Base-by-base conservation (phyloP, 2,113 vertebrate genomes). In the Entomyzon cyanotis region DNA sequence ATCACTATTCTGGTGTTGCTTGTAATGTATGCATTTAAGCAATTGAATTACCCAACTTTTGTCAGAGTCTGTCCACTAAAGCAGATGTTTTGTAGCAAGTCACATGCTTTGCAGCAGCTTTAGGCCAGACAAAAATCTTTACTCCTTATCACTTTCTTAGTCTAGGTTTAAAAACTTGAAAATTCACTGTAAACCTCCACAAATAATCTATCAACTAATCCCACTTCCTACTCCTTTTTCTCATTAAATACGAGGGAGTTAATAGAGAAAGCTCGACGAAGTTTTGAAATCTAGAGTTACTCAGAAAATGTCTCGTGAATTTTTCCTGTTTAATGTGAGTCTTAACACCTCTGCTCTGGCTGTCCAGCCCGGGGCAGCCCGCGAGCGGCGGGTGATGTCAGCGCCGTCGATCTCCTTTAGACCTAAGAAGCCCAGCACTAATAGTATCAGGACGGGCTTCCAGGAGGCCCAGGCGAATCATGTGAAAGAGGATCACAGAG, bases 401-500 rank as follows among this genome's bases (percentile, higher is more conserved):
- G 90, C 33, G 39, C 93, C 7, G 82, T 60, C 96, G 88, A 95
- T 96, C 95, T 95, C 91, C 93, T 94, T 95, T 96, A 80, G 89
- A 89, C 92, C 97, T 98, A 97, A 97, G 97, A 97, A 97, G 97
- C 96, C 96, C 81, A 93, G 89, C 95, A 94, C 95, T 98, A 98
- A 98, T 95, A 97, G 95, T 95, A 98, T 98, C 98, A 98, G 97
- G 97, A 97, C 49, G 50, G 97, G 97, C 97, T 98, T 98, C 95
- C 97, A 97, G 96, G 96, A 97, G 97, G 97, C 97, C 97, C 93
- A 92, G 96, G 95, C 52, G 94, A 98, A 98, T 98, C 98, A 97
- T 96, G 96, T 98, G 97, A 98, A 98, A 98, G 98, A 97, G 97
- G 98, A 98, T 98, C 98, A 98, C 90, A 95, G 97, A 97, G 97